Evolutionary conservation across 2,888 invertebrate genomes (phyloP), one percentile per base, ranked within the genome.

Genomic region (Hartigia nigra): DNA sequence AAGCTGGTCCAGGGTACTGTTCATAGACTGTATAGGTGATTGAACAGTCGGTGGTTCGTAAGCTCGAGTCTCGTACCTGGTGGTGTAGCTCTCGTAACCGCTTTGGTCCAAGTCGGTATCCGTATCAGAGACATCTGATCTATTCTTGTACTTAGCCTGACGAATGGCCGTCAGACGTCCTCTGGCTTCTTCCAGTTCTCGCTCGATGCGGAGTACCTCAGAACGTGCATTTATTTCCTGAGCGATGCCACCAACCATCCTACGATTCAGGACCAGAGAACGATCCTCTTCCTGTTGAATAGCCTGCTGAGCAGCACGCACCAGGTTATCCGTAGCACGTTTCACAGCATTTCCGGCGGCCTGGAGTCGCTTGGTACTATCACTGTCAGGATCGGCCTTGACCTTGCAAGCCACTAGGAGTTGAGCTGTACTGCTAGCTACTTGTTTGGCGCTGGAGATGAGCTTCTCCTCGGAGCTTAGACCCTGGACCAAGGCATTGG

Each of bases 391-490:
- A 92, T 99, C 99, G 0, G 99, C 98, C 92, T 99, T 99, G 79
- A 99, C 99, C 94, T 99, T 98, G 93, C 99, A 99, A 0, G 99
- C 99, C 74, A 99, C 98, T 77, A 99, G 92, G 78, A 99, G 93
- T 90, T 99, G 99, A 0, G 99, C 99, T 0, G 99, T 99, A 1
- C 98, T 98, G 76, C 98, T 97, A 11, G 99, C 99, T 12, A 99
- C 98, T 92, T 97, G 97, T 87, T 98, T 96, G 4, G 99, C 99
- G 31, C 98, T 96, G 1, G 98, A 98, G 84, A 99, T 98, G 37
- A 99, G 94, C 90, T 98, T 96, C 92, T 99, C 99, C 92, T 99
- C 99, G 23, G 96, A 96, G 76, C 97, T 97, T 14, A 96, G 94
- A 12, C 98, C 97, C 92, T 98, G 95, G 1, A 99, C 99, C 86